Conservation (phyloP, 2,113 vertebrate species). For the Lethenteron reissneri region DNA sequence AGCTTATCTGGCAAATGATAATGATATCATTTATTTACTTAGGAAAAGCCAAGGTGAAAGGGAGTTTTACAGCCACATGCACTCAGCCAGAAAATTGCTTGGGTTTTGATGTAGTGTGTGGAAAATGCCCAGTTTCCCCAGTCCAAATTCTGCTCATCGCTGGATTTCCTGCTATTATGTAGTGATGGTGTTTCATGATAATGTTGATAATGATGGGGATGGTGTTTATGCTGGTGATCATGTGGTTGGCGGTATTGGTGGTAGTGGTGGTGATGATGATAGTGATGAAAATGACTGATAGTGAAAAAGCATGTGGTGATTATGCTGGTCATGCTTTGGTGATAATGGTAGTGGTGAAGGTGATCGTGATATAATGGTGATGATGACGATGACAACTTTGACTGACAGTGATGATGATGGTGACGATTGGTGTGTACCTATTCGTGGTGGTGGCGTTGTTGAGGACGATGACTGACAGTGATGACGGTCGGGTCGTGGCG, state of each 20-base stretch:
- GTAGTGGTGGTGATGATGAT: neutral
- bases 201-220: neutral
- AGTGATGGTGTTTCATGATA: too few species aligned
- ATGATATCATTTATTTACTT: too few species aligned
- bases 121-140: too few species aligned
- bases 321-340: neutral
- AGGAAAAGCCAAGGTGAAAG: too few species aligned
- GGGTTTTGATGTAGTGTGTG: too few species aligned
- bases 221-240: neutral
- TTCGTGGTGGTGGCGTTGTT: neutral
- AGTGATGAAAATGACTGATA: neutral
- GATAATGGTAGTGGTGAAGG: neutral
- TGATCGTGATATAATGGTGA: neutral
- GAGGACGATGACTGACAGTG: neutral
- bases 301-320: neutral
- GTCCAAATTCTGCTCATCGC: too few species aligned
- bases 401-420: neutral
- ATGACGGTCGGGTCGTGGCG: neutral
- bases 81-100: too few species aligned
- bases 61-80: too few species aligned
- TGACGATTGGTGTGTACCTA: neutral
- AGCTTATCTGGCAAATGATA: too few species aligned
- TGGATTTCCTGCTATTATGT: too few species aligned
- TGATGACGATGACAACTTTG: slow-evolving; percentile 1
- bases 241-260: neutral